Conservation (phyloP, 2,797 vertebrate genomes). For the Columba guinea region DNA sequence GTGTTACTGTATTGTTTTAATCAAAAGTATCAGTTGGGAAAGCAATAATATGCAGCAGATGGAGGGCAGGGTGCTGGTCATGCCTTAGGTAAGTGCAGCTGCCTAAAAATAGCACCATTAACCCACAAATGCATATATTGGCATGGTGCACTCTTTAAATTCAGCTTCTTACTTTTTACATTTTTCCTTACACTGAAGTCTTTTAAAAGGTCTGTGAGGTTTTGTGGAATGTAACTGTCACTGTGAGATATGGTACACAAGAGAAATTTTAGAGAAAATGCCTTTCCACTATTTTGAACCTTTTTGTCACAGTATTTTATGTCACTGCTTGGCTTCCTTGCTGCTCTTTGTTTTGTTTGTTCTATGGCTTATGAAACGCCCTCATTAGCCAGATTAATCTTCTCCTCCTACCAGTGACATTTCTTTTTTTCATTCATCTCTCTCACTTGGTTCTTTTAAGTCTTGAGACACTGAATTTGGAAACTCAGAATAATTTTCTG, state of each 20-base stretch:
- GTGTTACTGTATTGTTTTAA: not conserved
- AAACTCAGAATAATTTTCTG: not conserved
- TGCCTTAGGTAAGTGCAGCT: not conserved
- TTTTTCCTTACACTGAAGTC: not conserved
- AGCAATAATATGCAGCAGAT: not conserved
- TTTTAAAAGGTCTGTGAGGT: not conserved
- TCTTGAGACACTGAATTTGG: not conserved
- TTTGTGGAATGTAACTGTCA: not conserved
- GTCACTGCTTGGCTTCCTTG: not conserved
- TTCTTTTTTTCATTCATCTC: not conserved
- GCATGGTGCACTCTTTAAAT: not conserved
- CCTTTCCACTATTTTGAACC: not conserved
- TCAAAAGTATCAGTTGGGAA: not conserved
- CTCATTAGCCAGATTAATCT: not conserved
- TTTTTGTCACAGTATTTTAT: not conserved
- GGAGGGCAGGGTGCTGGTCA: not conserved
- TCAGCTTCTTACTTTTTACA: not conserved
- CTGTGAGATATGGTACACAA: not conserved
- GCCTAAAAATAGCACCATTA: not conserved
- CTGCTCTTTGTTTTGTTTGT: not conserved
- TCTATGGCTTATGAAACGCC: not conserved
- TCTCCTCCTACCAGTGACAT: not conserved
- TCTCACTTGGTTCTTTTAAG: not conserved
- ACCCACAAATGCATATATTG: not conserved
- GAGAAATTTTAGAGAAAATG: not conserved